Conservation (phyloP, 1,140 invertebrate genomes). For the Heliconius melpomene region DNA sequence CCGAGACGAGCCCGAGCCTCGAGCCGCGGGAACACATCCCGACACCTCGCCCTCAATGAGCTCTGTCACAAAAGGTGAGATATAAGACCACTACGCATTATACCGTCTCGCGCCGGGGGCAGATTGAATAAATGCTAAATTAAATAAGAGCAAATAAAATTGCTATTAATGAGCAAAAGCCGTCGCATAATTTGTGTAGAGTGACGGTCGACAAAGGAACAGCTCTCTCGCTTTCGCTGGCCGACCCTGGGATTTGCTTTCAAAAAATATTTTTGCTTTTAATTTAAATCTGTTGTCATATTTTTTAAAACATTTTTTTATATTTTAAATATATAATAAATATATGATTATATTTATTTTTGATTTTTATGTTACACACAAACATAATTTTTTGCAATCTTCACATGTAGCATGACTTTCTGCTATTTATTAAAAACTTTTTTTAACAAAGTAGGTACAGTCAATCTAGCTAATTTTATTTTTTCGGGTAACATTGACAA, state of each 20-base stretch:
- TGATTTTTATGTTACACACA: too few relatives aligned
- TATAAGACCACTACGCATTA: conserved; percentile 67
- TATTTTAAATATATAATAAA: too few relatives aligned
- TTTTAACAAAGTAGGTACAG: too few relatives aligned
- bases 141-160: conserved; percentile 80
- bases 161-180: conserved; percentile 70
- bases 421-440: too few relatives aligned
- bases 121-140: conserved; percentile 81
- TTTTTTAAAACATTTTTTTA: background rate
- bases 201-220: conserved; percentile 63
- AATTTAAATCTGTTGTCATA: conserved; percentile 55
- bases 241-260: conserved; percentile 44
- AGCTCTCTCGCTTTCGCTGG: conserved; percentile 48
- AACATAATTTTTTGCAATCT: too few relatives aligned
- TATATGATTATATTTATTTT: too few relatives aligned
- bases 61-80: conserved; percentile 77
- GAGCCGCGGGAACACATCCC: conserved; percentile 74
- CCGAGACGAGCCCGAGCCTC: conserved; percentile 64
- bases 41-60: conserved; percentile 77
- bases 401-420: too few relatives aligned
- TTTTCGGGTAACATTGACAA: too few relatives aligned
- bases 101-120: conserved; percentile 59
- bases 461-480: too few relatives aligned
- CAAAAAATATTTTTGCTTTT: conserved; percentile 55
- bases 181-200: conserved; percentile 64